A percentile compares a stretch with the other conserved stretches of the same genome.
Evolutionary conservation across 2,888 invertebrate genomes (phyloP).

Genomic region (Dioctria rufipes): DNA sequence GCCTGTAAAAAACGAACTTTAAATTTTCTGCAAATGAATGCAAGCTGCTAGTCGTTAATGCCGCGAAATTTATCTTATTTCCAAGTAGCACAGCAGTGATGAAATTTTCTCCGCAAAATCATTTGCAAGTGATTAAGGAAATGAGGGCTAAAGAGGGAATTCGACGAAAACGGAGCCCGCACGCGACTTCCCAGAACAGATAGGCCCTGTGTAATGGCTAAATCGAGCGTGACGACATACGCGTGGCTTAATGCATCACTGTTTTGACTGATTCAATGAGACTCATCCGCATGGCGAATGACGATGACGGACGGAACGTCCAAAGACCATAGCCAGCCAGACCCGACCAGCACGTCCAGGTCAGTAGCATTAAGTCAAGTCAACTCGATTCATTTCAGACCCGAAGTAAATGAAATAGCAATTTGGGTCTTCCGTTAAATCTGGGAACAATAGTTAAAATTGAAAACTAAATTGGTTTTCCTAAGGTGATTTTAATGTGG

Average conservation of each 20-base stretch:
- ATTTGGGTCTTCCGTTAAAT: constrained; percentile 50
- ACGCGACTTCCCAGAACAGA: constrained; percentile 51
- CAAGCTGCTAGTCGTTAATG: constrained; percentile 36
- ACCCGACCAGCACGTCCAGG: constrained; percentile 17
- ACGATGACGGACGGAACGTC: neutral
- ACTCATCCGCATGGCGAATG: constrained; percentile 9
- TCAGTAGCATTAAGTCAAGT: constrained; percentile 27
- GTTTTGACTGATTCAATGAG: constrained; percentile 51
- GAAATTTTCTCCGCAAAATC: constrained; percentile 47
- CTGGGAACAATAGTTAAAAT: constrained; percentile 47
- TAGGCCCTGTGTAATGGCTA: constrained; percentile 55
- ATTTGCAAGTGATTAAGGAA: constrained; percentile 52
- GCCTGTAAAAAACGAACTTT: neutral
- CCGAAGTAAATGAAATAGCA: constrained; percentile 37
- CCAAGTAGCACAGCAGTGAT: constrained; percentile 32
- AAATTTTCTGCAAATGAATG: constrained; percentile 20
- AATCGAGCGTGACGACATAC: constrained; percentile 59
- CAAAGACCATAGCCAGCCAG: neutral
- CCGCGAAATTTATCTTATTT: constrained; percentile 34
- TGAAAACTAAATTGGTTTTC: constrained; percentile 42
- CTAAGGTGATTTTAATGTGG: constrained; percentile 49
- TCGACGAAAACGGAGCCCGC: constrained; percentile 42
- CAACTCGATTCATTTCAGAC: constrained; percentile 2
- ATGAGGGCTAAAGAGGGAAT: constrained; percentile 40
- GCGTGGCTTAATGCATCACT: constrained; percentile 54